A percentile compares a stretch with the other conserved stretches of the same genome.
These are phyloP conservation scores for Pantherophis alleghaniensis DNA, from an alignment of 2,797 vertebrate genomes.

Conservation along the genomic window DNA sequence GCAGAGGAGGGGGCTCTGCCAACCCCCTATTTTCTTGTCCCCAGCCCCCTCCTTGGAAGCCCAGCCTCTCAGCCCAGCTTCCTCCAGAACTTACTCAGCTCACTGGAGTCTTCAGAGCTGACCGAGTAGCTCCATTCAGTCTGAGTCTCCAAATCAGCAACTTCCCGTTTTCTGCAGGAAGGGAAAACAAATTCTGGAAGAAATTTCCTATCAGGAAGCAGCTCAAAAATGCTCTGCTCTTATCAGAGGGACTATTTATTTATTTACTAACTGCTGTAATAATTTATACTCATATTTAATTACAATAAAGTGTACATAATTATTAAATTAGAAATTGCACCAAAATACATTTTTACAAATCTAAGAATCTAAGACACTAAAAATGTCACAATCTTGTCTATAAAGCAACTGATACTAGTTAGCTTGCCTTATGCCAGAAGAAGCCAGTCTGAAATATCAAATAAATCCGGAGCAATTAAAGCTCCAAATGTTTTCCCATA, in stretches of 20 bases:
- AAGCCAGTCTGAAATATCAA: background rate
- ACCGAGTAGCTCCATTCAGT: constrained; percentile 32
- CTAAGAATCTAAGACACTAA: background rate
- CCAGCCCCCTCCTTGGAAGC: background rate
- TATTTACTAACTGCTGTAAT: background rate
- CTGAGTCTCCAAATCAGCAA: constrained; percentile 46
- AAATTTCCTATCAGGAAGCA: background rate
- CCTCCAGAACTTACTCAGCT: background rate
- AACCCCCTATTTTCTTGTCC: background rate
- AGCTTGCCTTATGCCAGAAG: background rate
- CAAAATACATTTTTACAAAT: background rate
- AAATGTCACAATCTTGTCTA: background rate
- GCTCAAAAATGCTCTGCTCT: background rate
- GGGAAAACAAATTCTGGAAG: fast-evolving
- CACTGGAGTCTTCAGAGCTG: fast-evolving
- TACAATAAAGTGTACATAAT: background rate
- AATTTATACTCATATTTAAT: background rate
- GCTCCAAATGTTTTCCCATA: background rate
- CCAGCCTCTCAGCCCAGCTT: background rate
- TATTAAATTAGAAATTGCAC: background rate
- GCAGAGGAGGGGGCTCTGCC: background rate
- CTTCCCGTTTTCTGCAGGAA: background rate
- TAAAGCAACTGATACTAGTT: background rate
- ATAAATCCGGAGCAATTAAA: background rate
- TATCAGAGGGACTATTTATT: background rate